phyloP scores from a whole-genome alignment of 2,113 vertebrate species.

The Podocnemis expansa region DNA sequence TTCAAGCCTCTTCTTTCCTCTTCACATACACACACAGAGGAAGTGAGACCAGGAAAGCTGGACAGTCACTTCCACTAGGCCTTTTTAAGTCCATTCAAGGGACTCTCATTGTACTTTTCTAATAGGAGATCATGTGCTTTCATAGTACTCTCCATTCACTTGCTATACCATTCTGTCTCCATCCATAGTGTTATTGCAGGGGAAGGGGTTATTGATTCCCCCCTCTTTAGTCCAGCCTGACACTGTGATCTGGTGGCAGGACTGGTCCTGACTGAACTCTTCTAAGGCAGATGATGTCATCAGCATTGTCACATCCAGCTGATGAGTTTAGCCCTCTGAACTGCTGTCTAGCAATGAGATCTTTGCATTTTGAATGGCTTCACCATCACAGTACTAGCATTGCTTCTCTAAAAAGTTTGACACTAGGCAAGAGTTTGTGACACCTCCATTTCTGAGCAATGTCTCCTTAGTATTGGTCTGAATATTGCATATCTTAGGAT shows the following conservation, averaged over 20 bases:
- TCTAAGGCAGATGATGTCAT: not conserved
- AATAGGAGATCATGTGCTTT: not conserved
- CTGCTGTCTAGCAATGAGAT: not conserved
- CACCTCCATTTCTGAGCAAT: not conserved
- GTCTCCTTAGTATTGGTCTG: not conserved
- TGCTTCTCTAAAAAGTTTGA: not conserved
- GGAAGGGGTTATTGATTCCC: not conserved
- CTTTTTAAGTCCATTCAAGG: not conserved
- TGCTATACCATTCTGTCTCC: not conserved
- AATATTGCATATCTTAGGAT: not conserved
- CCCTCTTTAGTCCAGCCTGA: not conserved
- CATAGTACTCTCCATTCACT: not conserved
- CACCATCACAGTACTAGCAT: not conserved
- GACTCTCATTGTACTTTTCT: not conserved
- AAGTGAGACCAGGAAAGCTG: not conserved
- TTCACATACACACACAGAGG: not conserved
- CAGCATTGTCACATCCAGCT: not conserved
- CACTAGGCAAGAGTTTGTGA: not conserved
- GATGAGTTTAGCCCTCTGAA: not conserved
- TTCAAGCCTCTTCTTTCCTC: not conserved
- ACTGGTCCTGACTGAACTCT: not conserved
- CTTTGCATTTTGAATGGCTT: not conserved
- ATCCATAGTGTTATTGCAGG: not conserved
- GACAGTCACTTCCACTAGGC: not conserved
- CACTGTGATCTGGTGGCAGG: not conserved